Percentiles rank a stretch among this genome's conserved stretches.
These are phyloP conservation scores for Enteromius fasciolatus DNA, from an alignment of 2,797 vertebrate genomes.

Conservation along the genomic window DNA sequence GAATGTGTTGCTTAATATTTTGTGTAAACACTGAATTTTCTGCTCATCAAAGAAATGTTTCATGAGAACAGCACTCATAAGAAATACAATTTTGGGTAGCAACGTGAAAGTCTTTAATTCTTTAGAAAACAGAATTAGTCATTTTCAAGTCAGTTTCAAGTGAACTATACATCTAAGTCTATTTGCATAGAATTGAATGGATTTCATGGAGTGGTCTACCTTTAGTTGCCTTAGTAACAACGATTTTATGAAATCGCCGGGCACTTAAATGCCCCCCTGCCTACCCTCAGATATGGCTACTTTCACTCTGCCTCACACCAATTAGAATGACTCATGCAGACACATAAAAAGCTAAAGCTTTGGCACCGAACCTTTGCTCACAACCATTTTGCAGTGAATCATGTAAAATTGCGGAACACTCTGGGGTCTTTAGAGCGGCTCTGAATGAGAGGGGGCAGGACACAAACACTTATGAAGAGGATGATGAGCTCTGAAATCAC, in stretches of 20 bases:
- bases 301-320: constrained; percentile 49
- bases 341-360: constrained; percentile 16
- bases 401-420: constrained; percentile 35
- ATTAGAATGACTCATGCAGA: constrained; percentile 50
- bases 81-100: not conserved
- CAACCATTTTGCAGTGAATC: constrained; percentile 40
- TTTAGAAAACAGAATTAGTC: not conserved
- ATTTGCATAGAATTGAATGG: constrained; percentile 18
- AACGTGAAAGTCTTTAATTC: not conserved
- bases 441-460: constrained; percentile 45
- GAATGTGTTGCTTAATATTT: not conserved
- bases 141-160: not conserved
- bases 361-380: constrained; percentile 30
- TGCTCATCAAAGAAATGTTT: not conserved
- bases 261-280: constrained; percentile 36
- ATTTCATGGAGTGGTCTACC: constrained; percentile 8
- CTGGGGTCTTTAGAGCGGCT: constrained; percentile 37
- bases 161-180: not conserved
- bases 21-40: not conserved
- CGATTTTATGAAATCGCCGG: constrained; percentile 32
- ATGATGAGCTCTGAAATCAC: constrained; percentile 68
- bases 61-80: not conserved
- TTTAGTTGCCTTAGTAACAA: constrained; percentile 54
- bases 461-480: constrained; percentile 47
- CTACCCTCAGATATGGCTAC: constrained; percentile 29